A percentile compares a stretch with the other conserved stretches of the same genome.
Evolutionary conservation across 2,888 invertebrate genomes (phyloP).

Genomic region (Octodonta nipae): DNA sequence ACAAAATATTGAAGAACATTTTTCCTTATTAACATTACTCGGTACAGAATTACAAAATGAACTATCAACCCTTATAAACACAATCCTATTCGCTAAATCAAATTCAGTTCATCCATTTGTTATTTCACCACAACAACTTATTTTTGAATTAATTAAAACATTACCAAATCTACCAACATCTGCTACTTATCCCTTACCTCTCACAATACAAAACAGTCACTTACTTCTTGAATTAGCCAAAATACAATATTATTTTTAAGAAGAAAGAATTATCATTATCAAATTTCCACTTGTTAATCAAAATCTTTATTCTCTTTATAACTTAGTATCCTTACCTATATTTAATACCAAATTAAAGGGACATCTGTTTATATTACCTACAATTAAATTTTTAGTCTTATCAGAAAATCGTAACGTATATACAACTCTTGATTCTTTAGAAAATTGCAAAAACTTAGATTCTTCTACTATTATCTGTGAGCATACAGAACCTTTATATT

Average conservation of each 20-base stretch:
- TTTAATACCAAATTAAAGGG: slow-evolving; percentile 2
- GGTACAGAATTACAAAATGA: slow-evolving; percentile 10
- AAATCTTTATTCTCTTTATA: slow-evolving; percentile 5
- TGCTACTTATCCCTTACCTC: slow-evolving; percentile 7
- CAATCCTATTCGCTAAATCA: slow-evolving; percentile 9
- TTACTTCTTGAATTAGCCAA: slow-evolving; percentile 4
- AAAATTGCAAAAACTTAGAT: slow-evolving; percentile 4
- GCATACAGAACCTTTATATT: slow-evolving; percentile 5
- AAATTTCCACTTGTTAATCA: slow-evolving; percentile 9
- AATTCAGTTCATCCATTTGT: slow-evolving; percentile 12
- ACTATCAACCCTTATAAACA: slow-evolving; percentile 7
- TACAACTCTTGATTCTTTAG: slow-evolving; percentile 3
- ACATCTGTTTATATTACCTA: slow-evolving; percentile 7
- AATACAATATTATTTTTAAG: slow-evolving; percentile 7
- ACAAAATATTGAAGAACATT: slow-evolving; percentile 12
- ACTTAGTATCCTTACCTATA: slow-evolving; percentile 8
- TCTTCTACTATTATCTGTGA: slow-evolving; percentile 4
- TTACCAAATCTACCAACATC: slow-evolving; percentile 8
- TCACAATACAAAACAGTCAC: slow-evolving; percentile 7
- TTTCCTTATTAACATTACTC: slow-evolving; percentile 10
- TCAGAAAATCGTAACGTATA: slow-evolving; percentile 7
- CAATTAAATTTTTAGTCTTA: slow-evolving; percentile 6
- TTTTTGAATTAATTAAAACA: slow-evolving; percentile 10
- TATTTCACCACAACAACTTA: slow-evolving; percentile 11
- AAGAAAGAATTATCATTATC: slow-evolving; percentile 8